These are phyloP conservation scores for Orchestes rusci DNA, from an alignment of 2,888 invertebrate genomes.

Conservation along the genomic window DNA sequence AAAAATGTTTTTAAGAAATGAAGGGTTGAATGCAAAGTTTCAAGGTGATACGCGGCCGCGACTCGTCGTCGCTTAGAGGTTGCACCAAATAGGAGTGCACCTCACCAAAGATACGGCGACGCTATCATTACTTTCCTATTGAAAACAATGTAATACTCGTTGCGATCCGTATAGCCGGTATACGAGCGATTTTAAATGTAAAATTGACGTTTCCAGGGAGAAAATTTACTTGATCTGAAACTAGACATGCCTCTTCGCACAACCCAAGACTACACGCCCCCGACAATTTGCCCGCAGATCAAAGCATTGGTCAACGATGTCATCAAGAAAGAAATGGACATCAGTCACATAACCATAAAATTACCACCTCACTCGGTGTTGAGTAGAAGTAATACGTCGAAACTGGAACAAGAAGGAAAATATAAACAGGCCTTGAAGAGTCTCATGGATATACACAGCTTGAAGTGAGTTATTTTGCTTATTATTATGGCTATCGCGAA, in stretches of 20 bases:
- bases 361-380: conserved; percentile 39
- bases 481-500: too few species aligned
- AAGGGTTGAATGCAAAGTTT: too few species aligned
- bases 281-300: conserved; percentile 63
- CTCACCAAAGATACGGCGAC: too few species aligned
- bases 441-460: conserved; percentile 41
- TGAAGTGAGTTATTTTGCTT: conserved; percentile 32
- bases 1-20: too few species aligned
- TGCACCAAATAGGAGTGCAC: too few species aligned
- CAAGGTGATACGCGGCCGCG: too few species aligned
- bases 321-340: conserved; percentile 44
- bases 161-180: too few species aligned
- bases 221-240: conserved; percentile 68
- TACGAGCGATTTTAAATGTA: too few species aligned
- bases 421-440: conserved; percentile 41
- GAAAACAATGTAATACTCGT: too few species aligned
- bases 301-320: conserved; percentile 59
- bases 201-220: too few species aligned
- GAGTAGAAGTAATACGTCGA: conserved; percentile 36
- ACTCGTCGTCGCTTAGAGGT: too few species aligned
- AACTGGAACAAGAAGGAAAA: conserved; percentile 42
- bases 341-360: conserved; percentile 38
- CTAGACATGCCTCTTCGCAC: conserved; percentile 71
- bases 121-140: too few species aligned
- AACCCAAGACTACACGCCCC: conserved; percentile 66